Evolutionary conservation across 2,888 invertebrate species (phyloP), one percentile per base, ranked within the genome.

Genomic region (Agrochola circellaris): DNA sequence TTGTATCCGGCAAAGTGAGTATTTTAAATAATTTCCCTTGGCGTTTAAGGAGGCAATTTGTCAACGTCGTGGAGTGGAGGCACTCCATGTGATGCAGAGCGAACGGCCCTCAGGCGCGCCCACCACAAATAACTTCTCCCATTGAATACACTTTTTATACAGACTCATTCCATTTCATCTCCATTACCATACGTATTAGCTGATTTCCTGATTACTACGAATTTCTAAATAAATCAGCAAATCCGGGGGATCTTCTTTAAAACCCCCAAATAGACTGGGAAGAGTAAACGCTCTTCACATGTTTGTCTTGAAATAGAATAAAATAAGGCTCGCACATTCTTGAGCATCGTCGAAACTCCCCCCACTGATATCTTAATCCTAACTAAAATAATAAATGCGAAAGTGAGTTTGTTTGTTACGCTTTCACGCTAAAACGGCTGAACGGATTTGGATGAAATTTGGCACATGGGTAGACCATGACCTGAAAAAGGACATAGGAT

Each of bases 1-100:
- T 80, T 73, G 74, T 78, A 64, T 64, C 75, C 77, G 60, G 80
- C 76, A 75, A 84, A 86, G 76, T 77, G 84, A 90, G 88, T 90
- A 87, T 90, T 93, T 93, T 90, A 92, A 91, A 93, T 93, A 92
- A 93, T 92, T 93, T 92, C 92, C 91, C 93, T 87, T 81, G 92
- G 89, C 89, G 89, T 90, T 82, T 84, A 82, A 83, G 77, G 64
- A 84, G 82, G 88, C 88, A 91, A 93, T 93, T 93, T 93, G 92
- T 93, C 93, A 93, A 92, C 86, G 92, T 93, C 93, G 84, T 61
- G 66, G 75, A 68, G 78, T 65, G 70, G 81, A 77, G 75, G 67
- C 77, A 70, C 82, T 77, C 82, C 85, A 84, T 83, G 80, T 85
- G 78, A 81, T 77, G 79, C 73, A 34, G 67, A 76, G 75, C 30